Evolutionary conservation across 2,888 invertebrate genomes (phyloP).

Genomic region (Andrena bicolor): DNA sequence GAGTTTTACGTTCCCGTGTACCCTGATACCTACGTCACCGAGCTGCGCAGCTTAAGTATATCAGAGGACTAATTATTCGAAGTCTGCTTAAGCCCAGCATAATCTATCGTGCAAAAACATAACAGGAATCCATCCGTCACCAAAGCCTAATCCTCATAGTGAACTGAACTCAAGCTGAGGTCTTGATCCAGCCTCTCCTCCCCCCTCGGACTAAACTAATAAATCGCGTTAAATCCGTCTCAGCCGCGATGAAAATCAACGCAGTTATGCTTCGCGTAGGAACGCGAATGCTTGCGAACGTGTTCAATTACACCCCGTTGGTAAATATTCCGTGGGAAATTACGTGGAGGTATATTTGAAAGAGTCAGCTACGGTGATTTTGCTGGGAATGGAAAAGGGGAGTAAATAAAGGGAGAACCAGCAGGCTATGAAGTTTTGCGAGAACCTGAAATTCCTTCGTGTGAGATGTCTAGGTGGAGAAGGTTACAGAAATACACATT

Average conservation of each 20-base stretch:
- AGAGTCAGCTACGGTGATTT: background rate
- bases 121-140: conserved; percentile 11
- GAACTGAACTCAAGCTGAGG: conserved; percentile 7
- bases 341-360: background rate
- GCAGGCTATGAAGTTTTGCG: background rate
- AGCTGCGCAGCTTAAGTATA: background rate
- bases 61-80: conserved; percentile 4
- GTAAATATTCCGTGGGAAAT: background rate
- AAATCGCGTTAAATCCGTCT: conserved; percentile 18
- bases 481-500: background rate
- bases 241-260: conserved; percentile 1
- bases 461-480: background rate
- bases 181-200: background rate
- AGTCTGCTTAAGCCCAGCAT: background rate
- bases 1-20: background rate
- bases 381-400: background rate
- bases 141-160: conserved; percentile 5
- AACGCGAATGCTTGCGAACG: background rate
- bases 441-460: background rate
- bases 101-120: conserved; percentile 5
- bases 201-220: background rate
- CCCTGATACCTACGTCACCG: background rate
- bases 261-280: conserved; percentile 1
- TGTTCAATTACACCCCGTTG: conserved; percentile 1
- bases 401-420: background rate